Evolutionary conservation across 2,888 invertebrate genomes (phyloP).

Genomic region (Teleogryllus oceanicus): DNA sequence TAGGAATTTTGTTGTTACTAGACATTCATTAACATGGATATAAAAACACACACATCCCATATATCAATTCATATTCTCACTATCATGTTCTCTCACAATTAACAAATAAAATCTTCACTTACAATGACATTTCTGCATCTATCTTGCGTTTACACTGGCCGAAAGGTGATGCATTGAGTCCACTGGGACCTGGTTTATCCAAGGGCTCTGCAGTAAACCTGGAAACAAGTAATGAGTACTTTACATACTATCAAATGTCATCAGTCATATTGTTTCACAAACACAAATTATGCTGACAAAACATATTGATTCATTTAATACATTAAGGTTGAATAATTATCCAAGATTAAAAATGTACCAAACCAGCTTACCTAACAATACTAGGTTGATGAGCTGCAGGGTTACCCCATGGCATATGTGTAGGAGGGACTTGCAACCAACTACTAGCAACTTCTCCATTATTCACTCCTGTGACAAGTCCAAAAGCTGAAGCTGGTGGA

Average conservation of each 20-base stretch:
- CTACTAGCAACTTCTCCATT: slow-evolving; percentile 25
- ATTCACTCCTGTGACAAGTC: slow-evolving; percentile 18
- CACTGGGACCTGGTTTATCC: not conserved
- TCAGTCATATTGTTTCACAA: no score
- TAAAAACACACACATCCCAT: no score
- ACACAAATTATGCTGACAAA: no score
- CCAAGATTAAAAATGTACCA: not conserved
- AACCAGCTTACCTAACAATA: slow-evolving; percentile 34
- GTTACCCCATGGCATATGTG: slow-evolving; percentile 38
- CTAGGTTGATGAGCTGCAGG: slow-evolving; percentile 35
- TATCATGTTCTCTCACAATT: no score
- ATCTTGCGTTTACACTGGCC: slow-evolving; percentile 31
- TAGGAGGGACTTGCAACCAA: slow-evolving; percentile 38
- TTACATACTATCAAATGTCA: no score
- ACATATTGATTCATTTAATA: no score
- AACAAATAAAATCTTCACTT: slow-evolving; percentile 22
- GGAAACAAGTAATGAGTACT: not conserved
- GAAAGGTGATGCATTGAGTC: slow-evolving; percentile 12
- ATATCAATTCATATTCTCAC: no score
- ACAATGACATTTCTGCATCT: slow-evolving; percentile 29
- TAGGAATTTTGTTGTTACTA: no score
- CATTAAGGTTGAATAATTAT: no score
- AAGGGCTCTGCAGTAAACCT: slow-evolving; percentile 29
- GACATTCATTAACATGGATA: no score
- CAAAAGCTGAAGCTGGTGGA: not conserved